phyloP scores from a whole-genome alignment of 1,140 invertebrate genomes.

The Bilobella aurantiaca region DNA sequence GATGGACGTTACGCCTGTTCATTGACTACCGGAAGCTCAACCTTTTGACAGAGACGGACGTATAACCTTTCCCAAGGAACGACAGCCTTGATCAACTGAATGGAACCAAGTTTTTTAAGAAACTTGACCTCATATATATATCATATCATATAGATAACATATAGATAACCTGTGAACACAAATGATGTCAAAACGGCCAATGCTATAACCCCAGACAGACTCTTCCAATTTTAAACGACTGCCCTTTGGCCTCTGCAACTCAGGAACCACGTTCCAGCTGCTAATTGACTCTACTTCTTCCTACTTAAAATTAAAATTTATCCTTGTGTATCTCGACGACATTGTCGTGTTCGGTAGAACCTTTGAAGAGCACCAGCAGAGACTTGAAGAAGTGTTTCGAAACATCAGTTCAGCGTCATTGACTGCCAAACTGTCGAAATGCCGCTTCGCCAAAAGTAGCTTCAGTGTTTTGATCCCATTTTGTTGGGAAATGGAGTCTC shows the following conservation, averaged over 20 bases:
- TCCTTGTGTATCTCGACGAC: conserved; percentile 37
- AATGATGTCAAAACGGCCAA: conserved; percentile 40
- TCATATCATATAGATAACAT: conserved; percentile 47
- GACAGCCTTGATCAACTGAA: conserved; percentile 40
- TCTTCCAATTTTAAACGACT: conserved; percentile 39
- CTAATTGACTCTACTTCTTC: conserved; percentile 39
- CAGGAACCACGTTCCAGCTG: conserved; percentile 41
- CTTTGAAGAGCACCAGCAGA: conserved; percentile 38
- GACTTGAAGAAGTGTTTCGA: conserved; percentile 37
- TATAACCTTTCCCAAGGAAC: conserved; percentile 43
- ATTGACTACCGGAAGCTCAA: conserved; percentile 44
- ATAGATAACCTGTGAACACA: conserved; percentile 36
- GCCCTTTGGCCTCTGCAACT: conserved; percentile 44
- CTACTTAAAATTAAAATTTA: conserved; percentile 29
- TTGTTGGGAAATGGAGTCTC: conserved; percentile 11
- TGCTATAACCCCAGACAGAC: conserved; percentile 36
- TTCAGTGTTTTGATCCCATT: conserved; percentile 18
- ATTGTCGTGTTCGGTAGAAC: conserved; percentile 31
- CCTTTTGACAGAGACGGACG: conserved; percentile 37
- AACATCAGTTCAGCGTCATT: not conserved
- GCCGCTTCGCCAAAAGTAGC: not conserved
- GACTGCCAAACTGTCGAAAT: conserved; percentile 22
- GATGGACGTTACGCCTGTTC: conserved; percentile 41
- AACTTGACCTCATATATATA: conserved; percentile 43
- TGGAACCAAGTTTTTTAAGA: conserved; percentile 39